These are phyloP conservation scores for Psilanteris sp. DNA, from an alignment of 1,140 invertebrate genomes.

Conservation along the genomic window DNA sequence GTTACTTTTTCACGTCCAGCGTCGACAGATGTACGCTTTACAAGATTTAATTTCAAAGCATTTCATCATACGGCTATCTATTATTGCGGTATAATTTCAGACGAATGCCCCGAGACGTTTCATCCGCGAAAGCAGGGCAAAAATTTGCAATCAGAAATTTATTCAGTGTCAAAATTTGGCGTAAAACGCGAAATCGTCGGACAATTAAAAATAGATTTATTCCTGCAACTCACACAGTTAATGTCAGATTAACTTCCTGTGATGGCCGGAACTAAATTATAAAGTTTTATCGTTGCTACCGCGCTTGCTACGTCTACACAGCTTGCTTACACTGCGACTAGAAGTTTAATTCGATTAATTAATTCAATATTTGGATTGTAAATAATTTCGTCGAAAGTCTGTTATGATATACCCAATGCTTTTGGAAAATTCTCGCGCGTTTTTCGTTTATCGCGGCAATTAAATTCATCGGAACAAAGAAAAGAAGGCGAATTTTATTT, in stretches of 20 bases:
- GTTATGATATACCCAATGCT: conserved; percentile 23
- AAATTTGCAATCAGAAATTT: conserved; percentile 5
- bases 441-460: too few relatives aligned
- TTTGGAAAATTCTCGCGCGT: neutral
- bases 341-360: conserved; percentile 61
- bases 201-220: conserved; percentile 31
- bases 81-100: conserved; percentile 36
- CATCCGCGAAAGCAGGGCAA: too few relatives aligned
- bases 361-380: conserved; percentile 54
- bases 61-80: conserved; percentile 28
- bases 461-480: too few relatives aligned
- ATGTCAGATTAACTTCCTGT: conserved; percentile 51
- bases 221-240: conserved; percentile 28
- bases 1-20: conserved; percentile 39
- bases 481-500: too few relatives aligned
- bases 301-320: conserved; percentile 23
- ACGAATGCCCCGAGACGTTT: conserved; percentile 4
- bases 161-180: neutral
- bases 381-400: conserved; percentile 47
- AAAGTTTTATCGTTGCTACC: conserved; percentile 56
- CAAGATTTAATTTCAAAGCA: conserved; percentile 54
- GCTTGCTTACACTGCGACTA: conserved; percentile 27
- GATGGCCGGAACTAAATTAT: conserved; percentile 52
- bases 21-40: conserved; percentile 46
- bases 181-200: conserved; percentile 4